Base-by-base conservation (phyloP, 2,113 vertebrate genomes). In the Epinephelus cyanopodus region DNA sequence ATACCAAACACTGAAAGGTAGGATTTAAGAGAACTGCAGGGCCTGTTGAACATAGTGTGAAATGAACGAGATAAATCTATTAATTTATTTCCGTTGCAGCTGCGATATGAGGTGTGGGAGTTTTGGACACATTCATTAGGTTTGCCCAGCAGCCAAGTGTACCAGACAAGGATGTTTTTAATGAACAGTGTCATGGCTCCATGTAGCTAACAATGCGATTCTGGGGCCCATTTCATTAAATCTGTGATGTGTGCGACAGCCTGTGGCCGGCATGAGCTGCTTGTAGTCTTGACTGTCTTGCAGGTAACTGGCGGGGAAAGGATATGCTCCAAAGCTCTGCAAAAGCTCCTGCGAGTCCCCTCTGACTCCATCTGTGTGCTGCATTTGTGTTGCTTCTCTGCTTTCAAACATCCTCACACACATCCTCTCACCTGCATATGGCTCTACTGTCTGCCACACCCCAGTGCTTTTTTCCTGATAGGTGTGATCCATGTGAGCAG, bases 91-190 rank as follows among this genome's bases (percentile, higher is more conserved):
- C 23, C 29, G 64, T 23, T 65, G 39, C 3, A 12, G 45, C 64
- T 25, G n/a, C 1, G 54, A 57, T 57, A 13, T 25, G 56, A 57
- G 12, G 6, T 57, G 23, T 57, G 23, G 54, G 5, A 27, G 56
- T 57, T 57, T 6, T 25, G 54, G 56, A 27, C 56, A 57, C 54
- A 13, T 57, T 57, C 10, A 56, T 56, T 13, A 23, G n/a, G 53
- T 56, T 56, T 56, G 8, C 18, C 50, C 47, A 37, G 61, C 13
- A 78, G 18, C 18, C 14, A 83, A 63, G 23, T 13, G 18, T 15
- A 39, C 39, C 47, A 70, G 12, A 80, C 19, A 13, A 63, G 61
- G 67, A 39, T 23, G 13, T 42, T 82, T 78, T 63, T 84, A 69
- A 72, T 84, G 61, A 75, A 70, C 60, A 72, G 17, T 37, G 42